A percentile compares a stretch with the other conserved stretches of the same genome.
Evolutionary conservation across 1,140 invertebrate genomes (phyloP).

Genomic region (Drosophila erecta): DNA sequence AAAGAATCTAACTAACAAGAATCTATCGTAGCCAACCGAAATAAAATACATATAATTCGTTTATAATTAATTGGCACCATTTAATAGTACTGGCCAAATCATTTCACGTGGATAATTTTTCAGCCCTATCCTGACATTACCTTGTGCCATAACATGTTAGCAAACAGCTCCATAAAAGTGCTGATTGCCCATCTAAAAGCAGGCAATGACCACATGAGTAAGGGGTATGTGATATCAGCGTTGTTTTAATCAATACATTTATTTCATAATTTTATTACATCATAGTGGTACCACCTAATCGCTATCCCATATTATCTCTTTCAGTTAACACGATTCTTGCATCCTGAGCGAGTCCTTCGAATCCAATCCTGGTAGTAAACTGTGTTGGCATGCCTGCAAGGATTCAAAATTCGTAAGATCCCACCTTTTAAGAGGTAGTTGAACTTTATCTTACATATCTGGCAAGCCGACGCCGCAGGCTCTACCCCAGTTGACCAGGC

Average conservation of each 20-base stretch:
- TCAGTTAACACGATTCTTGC: conserved; percentile 52
- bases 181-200: conserved; percentile 26
- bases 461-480: conserved; percentile 86
- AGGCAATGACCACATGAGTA: conserved; percentile 24
- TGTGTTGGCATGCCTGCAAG: conserved; percentile 75
- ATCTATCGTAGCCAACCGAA: too few relatives aligned
- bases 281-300: not conserved
- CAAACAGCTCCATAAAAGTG: conserved; percentile 53
- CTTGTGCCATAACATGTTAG: conserved; percentile 5
- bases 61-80: not conserved
- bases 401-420: not conserved
- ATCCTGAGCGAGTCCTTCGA: conserved; percentile 34
- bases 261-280: conserved; percentile 23
- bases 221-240: conserved; percentile 7
- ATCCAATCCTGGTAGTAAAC: conserved; percentile 78
- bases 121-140: conserved; percentile 2
- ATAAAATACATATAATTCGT: not conserved
- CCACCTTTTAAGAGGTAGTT: fast-evolving
- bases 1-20: too few relatives aligned
- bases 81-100: too few relatives aligned
- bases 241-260: conserved; percentile 3
- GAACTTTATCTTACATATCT: conserved; percentile 77
- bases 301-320: not conserved
- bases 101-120: not conserved
- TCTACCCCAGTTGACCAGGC: conserved; percentile 86